phyloP scores from a whole-genome alignment of 2,797 vertebrate species.

The Rachycentron canadum region DNA sequence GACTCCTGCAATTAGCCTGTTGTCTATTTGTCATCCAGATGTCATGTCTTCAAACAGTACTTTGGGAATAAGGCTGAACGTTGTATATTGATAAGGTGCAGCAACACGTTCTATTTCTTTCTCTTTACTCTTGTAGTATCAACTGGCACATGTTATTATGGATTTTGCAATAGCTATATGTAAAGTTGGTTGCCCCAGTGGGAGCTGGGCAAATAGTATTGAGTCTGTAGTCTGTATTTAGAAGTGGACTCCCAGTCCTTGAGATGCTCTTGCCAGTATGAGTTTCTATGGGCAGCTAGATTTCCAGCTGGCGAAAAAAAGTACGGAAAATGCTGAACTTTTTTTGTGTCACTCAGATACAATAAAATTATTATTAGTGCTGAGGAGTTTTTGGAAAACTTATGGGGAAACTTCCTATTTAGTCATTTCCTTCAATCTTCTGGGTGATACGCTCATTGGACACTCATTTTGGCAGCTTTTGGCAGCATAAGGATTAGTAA shows the following conservation, averaged over 20 bases:
- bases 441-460: conserved; percentile 40
- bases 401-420: conserved; percentile 42
- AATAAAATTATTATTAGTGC: conserved; percentile 48
- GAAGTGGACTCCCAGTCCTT: conserved; percentile 25
- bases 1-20: conserved; percentile 68
- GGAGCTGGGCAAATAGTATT: conserved; percentile 3
- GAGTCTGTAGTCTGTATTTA: conserved; percentile 7
- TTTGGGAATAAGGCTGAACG: conserved; percentile 18
- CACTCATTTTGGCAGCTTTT: conserved; percentile 35
- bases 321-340: conserved; percentile 41
- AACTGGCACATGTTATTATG: neutral
- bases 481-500: conserved; percentile 48
- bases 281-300: conserved; percentile 21
- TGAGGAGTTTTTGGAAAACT: conserved; percentile 31
- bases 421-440: conserved; percentile 47
- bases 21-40: conserved; percentile 63
- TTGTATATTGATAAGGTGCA: conserved; percentile 4
- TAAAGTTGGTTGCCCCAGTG: neutral
- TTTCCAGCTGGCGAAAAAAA: conserved; percentile 25
- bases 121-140: neutral
- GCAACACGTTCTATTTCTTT: neutral
- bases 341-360: conserved; percentile 46
- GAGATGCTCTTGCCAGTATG: conserved; percentile 16
- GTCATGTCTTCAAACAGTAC: conserved; percentile 32
- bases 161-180: conserved; percentile 7